A percentile compares a stretch with the other conserved stretches of the same genome.
These are phyloP conservation scores for Trimorus sp. DNA, from an alignment of 2,888 invertebrate species.

Conservation along the genomic window DNA sequence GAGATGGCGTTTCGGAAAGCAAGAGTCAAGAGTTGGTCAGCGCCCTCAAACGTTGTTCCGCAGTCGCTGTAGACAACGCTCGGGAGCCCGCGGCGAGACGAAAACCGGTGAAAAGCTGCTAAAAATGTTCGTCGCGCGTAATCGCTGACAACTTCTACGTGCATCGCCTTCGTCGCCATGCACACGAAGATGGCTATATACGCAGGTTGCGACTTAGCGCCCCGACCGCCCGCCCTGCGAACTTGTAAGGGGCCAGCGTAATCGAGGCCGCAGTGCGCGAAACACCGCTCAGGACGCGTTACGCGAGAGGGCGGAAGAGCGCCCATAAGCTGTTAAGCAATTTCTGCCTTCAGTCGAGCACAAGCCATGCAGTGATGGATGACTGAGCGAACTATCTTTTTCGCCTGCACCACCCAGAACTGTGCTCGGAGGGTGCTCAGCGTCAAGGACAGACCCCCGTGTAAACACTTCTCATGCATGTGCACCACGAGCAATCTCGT, in stretches of 20 bases:
- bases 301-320: background rate
- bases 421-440: background rate
- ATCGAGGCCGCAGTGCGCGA: constrained; percentile 6
- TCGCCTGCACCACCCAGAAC: background rate
- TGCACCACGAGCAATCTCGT: background rate
- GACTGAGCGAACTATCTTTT: background rate
- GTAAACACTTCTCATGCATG: constrained; percentile 7
- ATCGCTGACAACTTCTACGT: background rate
- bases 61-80: too few relatives aligned
- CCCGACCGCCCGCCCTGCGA: background rate
- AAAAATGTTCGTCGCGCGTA: too few relatives aligned
- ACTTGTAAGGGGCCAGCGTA: constrained; percentile 7
- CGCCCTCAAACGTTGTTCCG: too few relatives aligned
- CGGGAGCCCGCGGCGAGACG: too few relatives aligned
- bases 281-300: background rate
- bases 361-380: constrained; percentile 15
- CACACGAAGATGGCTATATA: constrained; percentile 15
- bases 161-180: background rate
- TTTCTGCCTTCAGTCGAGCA: background rate
- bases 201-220: background rate
- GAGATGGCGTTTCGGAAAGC: too few relatives aligned
- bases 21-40: too few relatives aligned
- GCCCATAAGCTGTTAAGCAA: background rate
- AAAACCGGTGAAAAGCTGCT: too few relatives aligned
- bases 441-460: constrained; percentile 1